Conservation (phyloP, 1,140 invertebrate species). For the Zaprionus vittiger region DNA sequence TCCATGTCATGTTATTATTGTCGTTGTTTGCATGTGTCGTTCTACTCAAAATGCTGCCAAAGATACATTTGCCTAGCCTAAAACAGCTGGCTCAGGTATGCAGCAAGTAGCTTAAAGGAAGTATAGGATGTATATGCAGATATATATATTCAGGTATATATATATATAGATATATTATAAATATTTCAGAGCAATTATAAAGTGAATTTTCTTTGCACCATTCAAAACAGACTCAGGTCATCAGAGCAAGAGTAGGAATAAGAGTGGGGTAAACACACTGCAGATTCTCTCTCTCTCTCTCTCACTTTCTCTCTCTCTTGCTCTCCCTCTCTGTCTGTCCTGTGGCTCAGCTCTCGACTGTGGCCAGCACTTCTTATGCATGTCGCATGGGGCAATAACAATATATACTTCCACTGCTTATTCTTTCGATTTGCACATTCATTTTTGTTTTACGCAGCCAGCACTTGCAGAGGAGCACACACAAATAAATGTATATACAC, state of each 20-base stretch:
- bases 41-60: conserved; percentile 47
- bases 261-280: background rate
- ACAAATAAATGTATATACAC: background rate
- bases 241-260: background rate
- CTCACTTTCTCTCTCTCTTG: background rate
- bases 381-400: conserved; percentile 78
- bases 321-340: background rate
- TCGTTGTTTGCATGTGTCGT: conserved; percentile 73
- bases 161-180: background rate
- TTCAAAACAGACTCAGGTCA: background rate
- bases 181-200: background rate
- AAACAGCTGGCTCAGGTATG: conserved; percentile 36
- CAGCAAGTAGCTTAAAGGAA: background rate
- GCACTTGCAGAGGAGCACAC: conserved; percentile 20
- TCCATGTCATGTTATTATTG: conserved; percentile 50
- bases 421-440: conserved; percentile 74
- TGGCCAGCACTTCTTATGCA: conserved; percentile 70
- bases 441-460: conserved; percentile 55
- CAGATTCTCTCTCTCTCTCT: background rate
- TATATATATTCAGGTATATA: background rate
- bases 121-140: background rate
- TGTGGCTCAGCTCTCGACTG: background rate
- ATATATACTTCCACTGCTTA: conserved; percentile 65
- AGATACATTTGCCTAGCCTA: conserved; percentile 17
- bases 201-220: background rate